These are phyloP conservation scores for Pammene aurita DNA, from an alignment of 2,888 invertebrate genomes.

Conservation along the genomic window DNA sequence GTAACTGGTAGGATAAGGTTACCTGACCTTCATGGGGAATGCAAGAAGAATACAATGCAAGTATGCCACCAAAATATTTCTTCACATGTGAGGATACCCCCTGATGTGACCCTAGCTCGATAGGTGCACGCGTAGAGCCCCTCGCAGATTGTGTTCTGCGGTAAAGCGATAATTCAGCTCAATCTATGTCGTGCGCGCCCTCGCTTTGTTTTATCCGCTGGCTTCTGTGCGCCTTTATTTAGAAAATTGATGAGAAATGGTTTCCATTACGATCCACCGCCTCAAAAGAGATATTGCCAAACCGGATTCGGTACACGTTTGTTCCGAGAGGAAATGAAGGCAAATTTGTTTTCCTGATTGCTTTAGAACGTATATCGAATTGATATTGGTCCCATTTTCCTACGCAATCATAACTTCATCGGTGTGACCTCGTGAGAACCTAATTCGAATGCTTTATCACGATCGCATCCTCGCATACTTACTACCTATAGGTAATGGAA, in stretches of 20 bases:
- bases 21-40: no score
- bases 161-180: constrained; percentile 83
- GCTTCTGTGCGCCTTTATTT: constrained; percentile 83
- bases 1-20: no score
- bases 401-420: constrained; percentile 72
- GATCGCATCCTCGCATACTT: constrained; percentile 24
- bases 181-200: constrained; percentile 82
- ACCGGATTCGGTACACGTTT: constrained; percentile 66
- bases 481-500: constrained; percentile 20
- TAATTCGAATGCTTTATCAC: constrained; percentile 45
- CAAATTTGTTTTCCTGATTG: constrained; percentile 83
- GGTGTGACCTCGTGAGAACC: constrained; percentile 72
- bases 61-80: no score
- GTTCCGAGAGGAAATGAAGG: constrained; percentile 79
- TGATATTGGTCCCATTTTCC: constrained; percentile 78
- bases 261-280: constrained; percentile 80
- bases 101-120: constrained; percentile 4
- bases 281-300: constrained; percentile 76
- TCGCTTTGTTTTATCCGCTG: constrained; percentile 81
- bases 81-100: not conserved
- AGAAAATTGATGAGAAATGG: constrained; percentile 84
- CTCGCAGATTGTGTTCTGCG: constrained; percentile 80
- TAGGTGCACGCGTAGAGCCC: constrained; percentile 42
- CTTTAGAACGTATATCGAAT: constrained; percentile 75
- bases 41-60: no score